phyloP scores from a whole-genome alignment of 2,888 invertebrate species.

The Rhogogaster chlorosoma region DNA sequence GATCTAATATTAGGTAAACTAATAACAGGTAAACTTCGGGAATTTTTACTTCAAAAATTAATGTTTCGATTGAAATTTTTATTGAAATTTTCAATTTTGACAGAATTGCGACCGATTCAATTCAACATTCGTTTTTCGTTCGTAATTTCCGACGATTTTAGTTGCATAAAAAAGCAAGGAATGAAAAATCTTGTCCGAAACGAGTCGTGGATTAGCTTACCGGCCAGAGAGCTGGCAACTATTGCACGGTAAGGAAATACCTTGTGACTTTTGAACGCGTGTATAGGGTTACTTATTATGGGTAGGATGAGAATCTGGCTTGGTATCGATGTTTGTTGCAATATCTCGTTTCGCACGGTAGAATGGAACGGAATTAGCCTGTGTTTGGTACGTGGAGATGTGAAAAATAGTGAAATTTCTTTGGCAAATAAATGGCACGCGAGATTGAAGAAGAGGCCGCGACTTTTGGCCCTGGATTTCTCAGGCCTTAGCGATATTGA shows the following conservation, averaged over 20 bases:
- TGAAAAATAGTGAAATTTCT: background rate
- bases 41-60: too few species aligned
- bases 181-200: background rate
- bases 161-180: too few species aligned
- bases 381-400: background rate
- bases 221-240: background rate
- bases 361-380: background rate
- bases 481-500: background rate
- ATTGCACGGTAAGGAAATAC: slow-evolving; percentile 19
- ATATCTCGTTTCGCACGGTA: background rate
- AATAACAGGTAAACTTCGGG: too few species aligned
- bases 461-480: background rate
- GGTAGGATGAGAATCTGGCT: background rate
- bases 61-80: too few species aligned
- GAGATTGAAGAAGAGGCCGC: background rate
- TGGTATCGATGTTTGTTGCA: background rate
- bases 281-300: background rate
- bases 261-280: background rate
- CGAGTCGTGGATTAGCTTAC: background rate
- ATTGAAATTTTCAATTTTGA: too few species aligned
- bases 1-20: too few species aligned
- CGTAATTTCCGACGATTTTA: too few species aligned
- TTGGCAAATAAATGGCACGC: background rate
- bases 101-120: too few species aligned
- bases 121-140: too few species aligned